These are phyloP conservation scores for Silurus aristotelis DNA, from an alignment of 2,797 vertebrate species.

Conservation along the genomic window DNA sequence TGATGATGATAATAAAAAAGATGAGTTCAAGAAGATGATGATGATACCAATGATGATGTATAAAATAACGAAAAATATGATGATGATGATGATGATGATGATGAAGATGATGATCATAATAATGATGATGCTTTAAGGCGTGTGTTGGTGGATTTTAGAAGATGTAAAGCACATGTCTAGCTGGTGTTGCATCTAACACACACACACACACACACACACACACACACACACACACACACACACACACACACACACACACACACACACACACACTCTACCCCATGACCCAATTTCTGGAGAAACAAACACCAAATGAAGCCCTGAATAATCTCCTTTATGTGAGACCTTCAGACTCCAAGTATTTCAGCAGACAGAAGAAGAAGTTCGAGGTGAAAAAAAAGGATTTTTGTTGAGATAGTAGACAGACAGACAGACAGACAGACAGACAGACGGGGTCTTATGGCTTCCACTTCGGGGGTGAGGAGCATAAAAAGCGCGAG, in stretches of 20 bases:
- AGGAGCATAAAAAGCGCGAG: neutral
- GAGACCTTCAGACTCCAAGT: neutral
- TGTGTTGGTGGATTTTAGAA: too few relatives aligned
- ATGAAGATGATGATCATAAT: too few relatives aligned
- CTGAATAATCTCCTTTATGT: slow-evolving; percentile 17
- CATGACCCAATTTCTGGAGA: slow-evolving; percentile 74
- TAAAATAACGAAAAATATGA: too few relatives aligned
- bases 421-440: neutral
- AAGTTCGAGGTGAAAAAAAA: accelerated
- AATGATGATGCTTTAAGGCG: too few relatives aligned
- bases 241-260: slow-evolving; percentile 10
- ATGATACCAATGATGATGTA: too few relatives aligned
- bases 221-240: neutral
- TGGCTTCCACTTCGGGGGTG: slow-evolving; percentile 4
- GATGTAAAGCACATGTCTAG: too few relatives aligned
- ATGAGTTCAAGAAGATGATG: too few relatives aligned
- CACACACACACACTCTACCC: slow-evolving; percentile 47
- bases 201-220: too few relatives aligned
- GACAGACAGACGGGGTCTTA: slow-evolving; percentile 50
- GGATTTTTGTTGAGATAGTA: neutral
- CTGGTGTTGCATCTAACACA: too few relatives aligned
- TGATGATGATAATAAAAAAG: too few relatives aligned
- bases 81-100: too few relatives aligned
- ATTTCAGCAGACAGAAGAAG: neutral
- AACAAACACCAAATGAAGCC: slow-evolving; percentile 54